Percentiles rank a stretch among this genome's conserved stretches.
These are phyloP conservation scores for rabbit (Oryctolagus cuniculus) DNA, from an alignment of 2,113 vertebrate species.

Conservation along the genomic window DNA sequence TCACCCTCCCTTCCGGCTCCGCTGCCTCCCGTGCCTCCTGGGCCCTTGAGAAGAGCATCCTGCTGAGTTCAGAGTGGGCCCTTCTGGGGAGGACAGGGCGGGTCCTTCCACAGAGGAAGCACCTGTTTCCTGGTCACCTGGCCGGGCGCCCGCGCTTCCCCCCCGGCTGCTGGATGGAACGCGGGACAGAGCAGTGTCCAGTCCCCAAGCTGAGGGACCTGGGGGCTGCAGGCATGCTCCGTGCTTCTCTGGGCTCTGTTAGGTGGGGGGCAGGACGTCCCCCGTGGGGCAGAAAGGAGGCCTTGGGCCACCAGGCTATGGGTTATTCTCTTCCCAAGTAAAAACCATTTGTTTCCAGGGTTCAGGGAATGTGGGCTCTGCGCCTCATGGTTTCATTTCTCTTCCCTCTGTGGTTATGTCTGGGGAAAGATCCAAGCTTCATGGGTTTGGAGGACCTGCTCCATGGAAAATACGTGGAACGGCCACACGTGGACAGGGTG, in stretches of 20 bases:
- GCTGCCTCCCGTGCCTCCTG: not conserved
- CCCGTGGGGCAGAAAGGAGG: not conserved
- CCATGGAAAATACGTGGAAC: not conserved
- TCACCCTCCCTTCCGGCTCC: not conserved
- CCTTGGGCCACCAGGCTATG: not conserved
- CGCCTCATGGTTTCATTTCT: not conserved
- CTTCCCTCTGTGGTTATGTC: not conserved
- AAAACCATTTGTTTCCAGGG: conserved; percentile 42
- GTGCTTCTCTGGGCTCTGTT: not conserved
- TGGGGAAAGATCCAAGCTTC: not conserved
- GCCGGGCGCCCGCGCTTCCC: not conserved
- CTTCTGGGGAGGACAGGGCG: not conserved
- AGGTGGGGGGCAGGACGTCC: not conserved
- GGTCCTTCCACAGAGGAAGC: conserved; percentile 67
- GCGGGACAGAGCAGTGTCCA: not conserved
- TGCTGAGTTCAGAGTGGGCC: conserved; percentile 51
- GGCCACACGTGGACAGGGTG: not conserved
- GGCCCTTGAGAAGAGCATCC: not conserved
- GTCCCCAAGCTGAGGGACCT: not conserved
- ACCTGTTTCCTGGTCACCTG: conserved; percentile 75
- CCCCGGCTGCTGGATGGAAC: not conserved
- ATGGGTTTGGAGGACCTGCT: not conserved
- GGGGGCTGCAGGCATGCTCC: fast-evolving
- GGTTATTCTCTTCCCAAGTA: not conserved
- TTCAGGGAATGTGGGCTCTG: not conserved